phyloP scores from a whole-genome alignment of 1,140 invertebrate species.

The Bradysia coprophila region DNA sequence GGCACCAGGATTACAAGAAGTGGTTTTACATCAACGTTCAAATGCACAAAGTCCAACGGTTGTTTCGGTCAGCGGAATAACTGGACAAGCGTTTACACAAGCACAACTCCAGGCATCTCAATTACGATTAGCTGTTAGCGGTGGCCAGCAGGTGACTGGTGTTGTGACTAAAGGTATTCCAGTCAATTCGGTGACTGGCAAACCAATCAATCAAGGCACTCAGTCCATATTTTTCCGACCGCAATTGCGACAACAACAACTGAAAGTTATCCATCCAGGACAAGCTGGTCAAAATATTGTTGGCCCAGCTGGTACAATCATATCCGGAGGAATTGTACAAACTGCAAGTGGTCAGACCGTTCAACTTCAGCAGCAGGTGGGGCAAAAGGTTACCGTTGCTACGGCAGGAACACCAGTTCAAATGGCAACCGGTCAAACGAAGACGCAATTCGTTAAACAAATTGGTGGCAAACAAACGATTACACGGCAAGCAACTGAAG shows the following conservation, averaged over 20 bases:
- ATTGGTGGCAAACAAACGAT: slow-evolving; percentile 24
- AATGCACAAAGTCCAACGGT: slow-evolving; percentile 23
- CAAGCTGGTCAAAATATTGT: slow-evolving; percentile 12
- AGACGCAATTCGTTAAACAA: slow-evolving; percentile 23
- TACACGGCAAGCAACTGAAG: slow-evolving; percentile 38
- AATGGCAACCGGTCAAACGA: slow-evolving; percentile 15
- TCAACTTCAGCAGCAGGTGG: slow-evolving; percentile 17
- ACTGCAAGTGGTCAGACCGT: slow-evolving; percentile 8
- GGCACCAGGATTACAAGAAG: slow-evolving; percentile 21
- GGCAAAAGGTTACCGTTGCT: slow-evolving; percentile 21
- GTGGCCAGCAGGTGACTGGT: slow-evolving; percentile 20
- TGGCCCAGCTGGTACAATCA: slow-evolving; percentile 12
- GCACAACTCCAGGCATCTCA: slow-evolving; percentile 28
- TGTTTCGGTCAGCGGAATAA: slow-evolving; percentile 19
- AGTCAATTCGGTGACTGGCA: slow-evolving; percentile 22
- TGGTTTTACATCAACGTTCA: slow-evolving; percentile 15
- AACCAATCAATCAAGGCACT: slow-evolving; percentile 25
- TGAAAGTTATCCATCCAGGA: slow-evolving; percentile 20
- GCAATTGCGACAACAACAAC: slow-evolving; percentile 22
- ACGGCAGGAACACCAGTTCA: slow-evolving; percentile 12
- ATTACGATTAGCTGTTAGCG: slow-evolving; percentile 25
- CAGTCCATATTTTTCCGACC: slow-evolving; percentile 30
- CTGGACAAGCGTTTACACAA: slow-evolving; percentile 18
- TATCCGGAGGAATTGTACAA: slow-evolving; percentile 15
- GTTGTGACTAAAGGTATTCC: slow-evolving; percentile 24